Evolutionary conservation across 2,797 vertebrate genomes (phyloP).

Genomic region (Semotilus atromaculatus): DNA sequence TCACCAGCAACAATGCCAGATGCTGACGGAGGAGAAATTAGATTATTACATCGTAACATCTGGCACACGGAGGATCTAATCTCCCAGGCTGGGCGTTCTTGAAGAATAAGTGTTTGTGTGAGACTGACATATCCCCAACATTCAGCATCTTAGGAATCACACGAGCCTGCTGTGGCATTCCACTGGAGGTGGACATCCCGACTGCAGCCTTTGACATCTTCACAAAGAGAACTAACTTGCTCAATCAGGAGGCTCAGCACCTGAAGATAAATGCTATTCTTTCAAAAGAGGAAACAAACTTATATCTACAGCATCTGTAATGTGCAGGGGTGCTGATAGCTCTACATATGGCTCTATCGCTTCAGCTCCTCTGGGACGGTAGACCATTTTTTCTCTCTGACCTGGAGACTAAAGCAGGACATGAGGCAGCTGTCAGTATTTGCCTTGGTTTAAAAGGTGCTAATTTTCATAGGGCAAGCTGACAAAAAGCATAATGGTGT

Average conservation of each 20-base stretch:
- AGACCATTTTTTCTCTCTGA: conserved; percentile 73
- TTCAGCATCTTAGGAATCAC: conserved; percentile 70
- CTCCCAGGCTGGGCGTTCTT: conserved; percentile 66
- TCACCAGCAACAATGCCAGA: conserved; percentile 3
- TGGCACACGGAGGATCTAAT: conserved; percentile 69
- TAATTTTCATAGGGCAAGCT: conserved; percentile 52
- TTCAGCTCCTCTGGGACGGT: conserved; percentile 67
- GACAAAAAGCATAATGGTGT: too few species aligned
- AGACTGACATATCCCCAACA: conserved; percentile 63
- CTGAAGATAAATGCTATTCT: conserved; percentile 71
- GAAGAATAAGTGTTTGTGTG: conserved; percentile 67
- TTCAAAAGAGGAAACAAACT: conserved; percentile 69
- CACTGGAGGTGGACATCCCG: conserved; percentile 66
- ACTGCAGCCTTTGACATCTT: conserved; percentile 71
- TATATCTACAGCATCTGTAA: conserved; percentile 71
- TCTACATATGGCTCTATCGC: conserved; percentile 67
- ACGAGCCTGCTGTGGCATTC: conserved; percentile 62
- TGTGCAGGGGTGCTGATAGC: conserved; percentile 64
- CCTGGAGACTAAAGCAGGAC: conserved; percentile 60
- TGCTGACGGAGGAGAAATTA: conserved; percentile 66
- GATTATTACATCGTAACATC: conserved; percentile 74
- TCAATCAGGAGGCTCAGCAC: conserved; percentile 65
- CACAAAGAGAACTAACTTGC: conserved; percentile 68
- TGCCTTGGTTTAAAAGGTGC: conserved; percentile 73
- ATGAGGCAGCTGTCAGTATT: conserved; percentile 71